A percentile compares a stretch with the other conserved stretches of the same genome.
Evolutionary conservation across 2,113 vertebrate genomes (phyloP).

Genomic region (Orcinus orca): DNA sequence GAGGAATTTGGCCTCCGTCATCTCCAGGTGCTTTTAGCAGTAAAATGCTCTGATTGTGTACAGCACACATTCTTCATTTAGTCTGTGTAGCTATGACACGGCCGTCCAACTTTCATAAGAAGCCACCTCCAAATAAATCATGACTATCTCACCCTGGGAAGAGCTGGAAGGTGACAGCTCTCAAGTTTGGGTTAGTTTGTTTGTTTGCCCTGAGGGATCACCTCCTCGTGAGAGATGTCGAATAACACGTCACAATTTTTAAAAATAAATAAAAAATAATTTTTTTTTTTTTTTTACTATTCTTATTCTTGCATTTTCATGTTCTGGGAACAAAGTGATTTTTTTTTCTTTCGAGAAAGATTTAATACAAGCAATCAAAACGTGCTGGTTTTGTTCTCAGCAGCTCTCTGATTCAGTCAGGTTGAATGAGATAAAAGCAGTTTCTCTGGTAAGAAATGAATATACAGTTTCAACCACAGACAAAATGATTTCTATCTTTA

Average conservation of each 20-base stretch:
- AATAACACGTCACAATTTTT: too few relatives aligned
- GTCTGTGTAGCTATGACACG: not conserved
- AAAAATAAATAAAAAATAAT: not conserved
- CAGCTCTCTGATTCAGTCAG: not conserved
- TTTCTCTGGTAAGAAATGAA: not conserved
- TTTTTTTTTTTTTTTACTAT: not conserved
- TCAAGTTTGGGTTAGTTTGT: not conserved
- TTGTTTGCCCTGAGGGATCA: not conserved
- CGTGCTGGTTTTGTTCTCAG: not conserved
- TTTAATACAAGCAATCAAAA: not conserved
- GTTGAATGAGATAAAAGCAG: not conserved
- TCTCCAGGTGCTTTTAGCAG: not conserved
- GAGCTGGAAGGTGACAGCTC: too few relatives aligned
- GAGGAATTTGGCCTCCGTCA: not conserved
- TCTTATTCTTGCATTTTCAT: not conserved
- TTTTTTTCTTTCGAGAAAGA: not conserved
- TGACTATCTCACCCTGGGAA: not conserved
- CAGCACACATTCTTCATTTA: rapidly evolving
- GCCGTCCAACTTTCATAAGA: not conserved
- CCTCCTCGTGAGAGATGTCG: not conserved
- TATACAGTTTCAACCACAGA: not conserved
- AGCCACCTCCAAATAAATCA: not conserved
- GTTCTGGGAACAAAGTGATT: not conserved
- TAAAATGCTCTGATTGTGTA: not conserved
- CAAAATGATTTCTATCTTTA: not conserved